Evolutionary conservation across 2,797 vertebrate species (phyloP), one percentile per base, ranked within the genome.

Genomic region (Sebastes reedi): DNA sequence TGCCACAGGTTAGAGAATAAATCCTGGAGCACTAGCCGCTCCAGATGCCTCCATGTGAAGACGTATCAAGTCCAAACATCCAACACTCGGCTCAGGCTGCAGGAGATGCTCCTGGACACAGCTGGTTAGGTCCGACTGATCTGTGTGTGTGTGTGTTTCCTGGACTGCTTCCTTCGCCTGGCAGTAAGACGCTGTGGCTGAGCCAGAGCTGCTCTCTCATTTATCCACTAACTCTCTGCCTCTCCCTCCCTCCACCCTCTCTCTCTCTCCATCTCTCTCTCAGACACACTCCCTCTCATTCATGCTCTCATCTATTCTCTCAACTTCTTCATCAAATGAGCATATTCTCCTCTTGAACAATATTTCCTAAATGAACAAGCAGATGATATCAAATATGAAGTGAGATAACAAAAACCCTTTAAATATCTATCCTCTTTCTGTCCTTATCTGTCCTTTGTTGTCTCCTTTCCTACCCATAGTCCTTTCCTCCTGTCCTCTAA

Each of bases 191-290:
- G 74, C 82, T 92, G 90, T 84, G 91, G 68, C 89, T 87, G 92
- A 91, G 93, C 86, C 91, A 90, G 83, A 62, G 29, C 83, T 79
- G 87, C 90, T 86, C 82, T 84, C 85, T 87, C 86, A 81, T 92
- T 90, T 90, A 88, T 83, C 79, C 81, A 67, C 88, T 62, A 81
- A 79, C 88, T 88, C 90, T 34, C 84, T 82, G n/a, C 72, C 72
- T 80, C 78, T 75, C 70, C 62, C 75, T 66, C 39, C 27, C 78
- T 68, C 32, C 52, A 25, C 60, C 4, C 56, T 29, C 67, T 24
- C 54, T 24, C 58, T 9, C 24, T 13, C 75, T 36, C 60, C 10
- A 62, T 54, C 75, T 29, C 83, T 70, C 71, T 32, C 81, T 62
- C 75, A 56, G 71, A 76, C 75, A 75, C 88, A 72, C 73, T 83